These are phyloP conservation scores for Ciconia stormi DNA, from an alignment of 2,113 vertebrate species.

Conservation along the genomic window DNA sequence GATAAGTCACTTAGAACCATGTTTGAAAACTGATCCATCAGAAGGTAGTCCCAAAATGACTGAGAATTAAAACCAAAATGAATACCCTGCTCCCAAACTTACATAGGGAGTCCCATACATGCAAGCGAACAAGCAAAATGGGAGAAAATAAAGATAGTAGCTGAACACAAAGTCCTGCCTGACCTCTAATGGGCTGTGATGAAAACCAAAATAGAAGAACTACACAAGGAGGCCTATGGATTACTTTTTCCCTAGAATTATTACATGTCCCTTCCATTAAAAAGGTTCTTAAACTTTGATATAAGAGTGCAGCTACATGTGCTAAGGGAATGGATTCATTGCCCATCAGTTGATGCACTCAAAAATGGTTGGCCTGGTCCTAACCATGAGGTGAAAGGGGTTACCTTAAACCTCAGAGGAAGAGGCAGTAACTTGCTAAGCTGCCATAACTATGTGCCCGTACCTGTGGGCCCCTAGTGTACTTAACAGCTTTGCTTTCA, in stretches of 20 bases:
- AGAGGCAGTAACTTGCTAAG: background rate
- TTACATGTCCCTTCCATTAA: background rate
- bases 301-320: background rate
- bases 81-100: background rate
- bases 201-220: background rate
- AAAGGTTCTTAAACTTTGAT: background rate
- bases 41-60: background rate
- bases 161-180: background rate
- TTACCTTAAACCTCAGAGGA: background rate
- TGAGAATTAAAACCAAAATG: background rate
- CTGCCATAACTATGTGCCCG: background rate
- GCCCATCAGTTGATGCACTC: background rate
- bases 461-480: background rate
- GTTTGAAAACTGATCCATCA: background rate
- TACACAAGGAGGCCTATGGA: background rate
- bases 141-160: background rate
- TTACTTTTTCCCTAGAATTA: background rate
- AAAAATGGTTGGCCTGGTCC: background rate
- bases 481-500: conserved; percentile 1
- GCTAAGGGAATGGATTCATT: background rate
- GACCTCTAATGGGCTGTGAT: background rate
- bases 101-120: background rate
- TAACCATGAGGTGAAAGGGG: background rate
- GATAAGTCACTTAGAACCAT: background rate
- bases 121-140: background rate